phyloP scores from a whole-genome alignment of 2,888 invertebrate genomes.

The Eupithecia vulgata region DNA sequence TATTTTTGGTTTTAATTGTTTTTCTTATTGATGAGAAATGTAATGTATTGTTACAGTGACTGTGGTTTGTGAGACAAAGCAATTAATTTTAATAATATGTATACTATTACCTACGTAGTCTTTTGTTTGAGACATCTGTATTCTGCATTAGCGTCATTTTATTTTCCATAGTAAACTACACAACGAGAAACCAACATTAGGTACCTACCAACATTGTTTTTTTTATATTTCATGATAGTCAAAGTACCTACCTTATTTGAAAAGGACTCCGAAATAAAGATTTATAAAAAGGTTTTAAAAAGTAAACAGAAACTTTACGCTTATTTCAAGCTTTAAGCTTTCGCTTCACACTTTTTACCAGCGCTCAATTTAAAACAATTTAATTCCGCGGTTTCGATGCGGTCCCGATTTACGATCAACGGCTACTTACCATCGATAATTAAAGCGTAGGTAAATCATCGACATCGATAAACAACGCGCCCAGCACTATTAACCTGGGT shows the following conservation, averaged over 20 bases:
- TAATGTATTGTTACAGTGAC: conserved; percentile 29
- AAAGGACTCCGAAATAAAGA: background rate
- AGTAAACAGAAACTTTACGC: conserved; percentile 14
- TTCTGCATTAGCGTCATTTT: conserved; percentile 22
- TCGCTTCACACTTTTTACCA: conserved; percentile 34
- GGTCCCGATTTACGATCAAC: conserved; percentile 46
- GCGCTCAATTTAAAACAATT: conserved; percentile 38
- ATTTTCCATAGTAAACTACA: conserved; percentile 8
- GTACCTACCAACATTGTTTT: background rate
- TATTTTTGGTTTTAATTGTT: conserved; percentile 38
- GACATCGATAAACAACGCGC: conserved; percentile 38
- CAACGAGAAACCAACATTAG: background rate
- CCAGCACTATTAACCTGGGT: conserved; percentile 40
- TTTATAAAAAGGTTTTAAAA: background rate
- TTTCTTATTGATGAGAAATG: conserved; percentile 36
- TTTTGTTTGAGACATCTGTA: conserved; percentile 30
- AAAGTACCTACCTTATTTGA: background rate
- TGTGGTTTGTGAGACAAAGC: conserved; percentile 23
- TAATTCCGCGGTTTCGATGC: conserved; percentile 34
- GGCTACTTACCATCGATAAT: conserved; percentile 48
- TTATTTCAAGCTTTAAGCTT: conserved; percentile 21
- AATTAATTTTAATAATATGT: conserved; percentile 28
- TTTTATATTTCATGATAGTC: background rate
- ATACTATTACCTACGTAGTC: conserved; percentile 3
- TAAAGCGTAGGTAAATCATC: conserved; percentile 42